These are phyloP conservation scores for Drosophila tani DNA, from an alignment of 1,140 invertebrate genomes.

Conservation along the genomic window DNA sequence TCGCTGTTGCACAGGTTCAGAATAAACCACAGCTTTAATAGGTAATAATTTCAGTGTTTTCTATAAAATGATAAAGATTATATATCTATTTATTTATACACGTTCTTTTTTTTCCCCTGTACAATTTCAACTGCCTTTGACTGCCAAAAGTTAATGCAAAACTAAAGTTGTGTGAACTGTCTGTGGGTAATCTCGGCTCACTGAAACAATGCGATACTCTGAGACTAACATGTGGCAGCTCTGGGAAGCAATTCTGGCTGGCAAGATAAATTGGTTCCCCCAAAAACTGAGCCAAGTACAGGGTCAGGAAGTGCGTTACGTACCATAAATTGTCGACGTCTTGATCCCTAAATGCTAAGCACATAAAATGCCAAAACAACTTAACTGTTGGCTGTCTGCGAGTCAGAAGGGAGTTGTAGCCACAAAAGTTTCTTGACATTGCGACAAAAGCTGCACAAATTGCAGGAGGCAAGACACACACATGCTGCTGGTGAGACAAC, in stretches of 20 bases:
- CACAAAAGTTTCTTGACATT: conserved; percentile 65
- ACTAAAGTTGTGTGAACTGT: conserved; percentile 31
- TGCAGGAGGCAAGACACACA: conserved; percentile 32
- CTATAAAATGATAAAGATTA: too few relatives aligned
- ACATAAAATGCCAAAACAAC: conserved; percentile 60
- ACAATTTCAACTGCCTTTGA: not conserved
- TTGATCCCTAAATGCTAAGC: conserved; percentile 56
- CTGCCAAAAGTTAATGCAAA: conserved; percentile 35
- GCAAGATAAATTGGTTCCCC: conserved; percentile 35
- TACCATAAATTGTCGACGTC: conserved; percentile 44
- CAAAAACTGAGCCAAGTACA: conserved; percentile 31
- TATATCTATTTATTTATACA: too few relatives aligned
- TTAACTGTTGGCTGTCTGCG: conserved; percentile 48
- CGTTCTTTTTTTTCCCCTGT: not conserved
- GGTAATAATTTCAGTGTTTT: too few relatives aligned
- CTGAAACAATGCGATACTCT: conserved; percentile 33
- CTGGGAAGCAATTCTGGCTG: conserved; percentile 16
- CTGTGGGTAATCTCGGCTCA: conserved; percentile 27
- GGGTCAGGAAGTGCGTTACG: conserved; percentile 30
- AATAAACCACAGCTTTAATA: too few relatives aligned
- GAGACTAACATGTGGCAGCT: conserved; percentile 24
- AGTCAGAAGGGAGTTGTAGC: not conserved
- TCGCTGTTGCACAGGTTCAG: too few relatives aligned
- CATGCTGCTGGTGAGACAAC: conserved; percentile 40
- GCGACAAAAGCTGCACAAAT: conserved; percentile 59